A percentile compares a stretch with the other conserved stretches of the same genome.
These are phyloP conservation scores for Limonius californicus DNA, from an alignment of 1,140 invertebrate genomes.

Conservation along the genomic window DNA sequence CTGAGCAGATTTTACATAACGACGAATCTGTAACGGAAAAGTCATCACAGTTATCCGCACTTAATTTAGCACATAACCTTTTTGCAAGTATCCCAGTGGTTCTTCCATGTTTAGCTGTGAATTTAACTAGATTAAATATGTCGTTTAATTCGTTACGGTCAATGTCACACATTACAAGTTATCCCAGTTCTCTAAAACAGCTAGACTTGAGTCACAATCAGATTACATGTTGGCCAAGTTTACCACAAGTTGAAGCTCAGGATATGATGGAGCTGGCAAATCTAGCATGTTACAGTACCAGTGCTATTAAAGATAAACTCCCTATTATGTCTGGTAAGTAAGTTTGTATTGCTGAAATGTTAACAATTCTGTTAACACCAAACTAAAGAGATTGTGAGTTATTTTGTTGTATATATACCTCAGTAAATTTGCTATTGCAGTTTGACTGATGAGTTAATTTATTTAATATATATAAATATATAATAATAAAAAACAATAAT, in stretches of 20 bases:
- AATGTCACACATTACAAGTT: conserved; percentile 86
- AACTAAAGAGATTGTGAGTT: not conserved
- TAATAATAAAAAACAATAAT: no score
- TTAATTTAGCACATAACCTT: conserved; percentile 90
- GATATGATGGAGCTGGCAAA: conserved; percentile 59
- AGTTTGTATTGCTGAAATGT: not conserved
- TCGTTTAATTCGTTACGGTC: conserved; percentile 81
- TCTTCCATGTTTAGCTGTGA: conserved; percentile 84
- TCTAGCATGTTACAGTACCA: conserved; percentile 57
- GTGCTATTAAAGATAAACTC: conserved; percentile 38
- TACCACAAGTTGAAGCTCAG: conserved; percentile 64
- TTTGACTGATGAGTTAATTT: no score
- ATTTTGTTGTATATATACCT: no score
- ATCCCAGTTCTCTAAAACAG: conserved; percentile 84
- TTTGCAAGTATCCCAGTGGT: conserved; percentile 82
- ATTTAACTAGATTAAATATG: conserved; percentile 83
- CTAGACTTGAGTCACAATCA: conserved; percentile 92
- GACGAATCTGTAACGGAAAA: conserved; percentile 47
- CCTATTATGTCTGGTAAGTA: conserved; percentile 48
- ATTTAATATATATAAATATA: no score
- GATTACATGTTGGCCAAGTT: conserved; percentile 81
- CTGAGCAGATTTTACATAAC: conserved; percentile 60
- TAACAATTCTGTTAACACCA: not conserved
- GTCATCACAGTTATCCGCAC: conserved; percentile 60
- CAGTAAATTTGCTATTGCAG: no score